Conservation (phyloP, 37 sponge, comb jelly and placozoan genomes). For the Beroe forskalii region DNA sequence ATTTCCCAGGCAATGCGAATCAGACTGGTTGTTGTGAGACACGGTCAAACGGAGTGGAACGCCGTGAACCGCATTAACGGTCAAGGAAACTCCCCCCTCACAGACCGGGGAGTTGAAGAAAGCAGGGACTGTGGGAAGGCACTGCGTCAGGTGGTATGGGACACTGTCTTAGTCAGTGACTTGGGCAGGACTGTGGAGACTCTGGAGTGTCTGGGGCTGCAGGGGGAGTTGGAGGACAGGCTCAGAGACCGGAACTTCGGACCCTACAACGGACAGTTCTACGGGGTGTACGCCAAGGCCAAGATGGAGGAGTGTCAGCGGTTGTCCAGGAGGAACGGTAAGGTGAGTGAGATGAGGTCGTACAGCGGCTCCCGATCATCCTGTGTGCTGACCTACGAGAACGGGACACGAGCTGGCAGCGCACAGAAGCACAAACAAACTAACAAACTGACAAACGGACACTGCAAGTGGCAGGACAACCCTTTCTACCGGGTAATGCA, state of each 20-base stretch:
- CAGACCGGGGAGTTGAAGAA: not conserved
- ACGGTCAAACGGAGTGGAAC: conserved; percentile 32
- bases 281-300: conserved; percentile 8
- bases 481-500: not conserved
- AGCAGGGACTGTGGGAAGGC: not conserved
- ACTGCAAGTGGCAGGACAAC: not conserved
- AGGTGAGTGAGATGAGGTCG: not conserved
- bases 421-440: not conserved
- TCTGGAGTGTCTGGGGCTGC: not conserved
- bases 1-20: not conserved
- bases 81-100: not conserved
- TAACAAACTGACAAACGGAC: not conserved
- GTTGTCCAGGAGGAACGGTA: not conserved
- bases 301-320: conserved; percentile 43
- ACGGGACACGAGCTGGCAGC: not conserved
- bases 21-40: conserved; percentile 3
- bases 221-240: not conserved
- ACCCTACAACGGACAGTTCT: conserved; percentile 17
- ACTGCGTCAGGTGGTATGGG: not conserved
- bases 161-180: conserved; percentile 28
- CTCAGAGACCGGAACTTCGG: conserved; percentile 63
- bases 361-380: not conserved
- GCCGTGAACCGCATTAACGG: conserved; percentile 22
- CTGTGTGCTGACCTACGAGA: not conserved
- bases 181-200: conserved; percentile 31